Base-by-base conservation (phyloP, 2,888 invertebrate species). In the Malacosoma neustria region DNA sequence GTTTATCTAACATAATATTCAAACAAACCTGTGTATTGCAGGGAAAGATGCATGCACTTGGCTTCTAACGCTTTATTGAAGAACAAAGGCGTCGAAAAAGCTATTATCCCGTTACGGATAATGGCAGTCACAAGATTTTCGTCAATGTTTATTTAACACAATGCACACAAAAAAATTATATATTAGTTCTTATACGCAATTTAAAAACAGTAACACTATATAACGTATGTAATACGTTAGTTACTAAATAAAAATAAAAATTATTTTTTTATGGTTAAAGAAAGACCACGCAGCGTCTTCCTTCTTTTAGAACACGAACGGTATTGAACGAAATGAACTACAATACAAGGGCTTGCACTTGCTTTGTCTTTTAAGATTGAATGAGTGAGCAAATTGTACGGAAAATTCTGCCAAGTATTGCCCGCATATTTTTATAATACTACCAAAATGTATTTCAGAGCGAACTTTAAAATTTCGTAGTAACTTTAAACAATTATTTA, bases 1-100 rank as follows among this genome's bases (percentile, higher is more conserved):
- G 35, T 46, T 42, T 37, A 37, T 11, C 12, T 22, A 37, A 36
- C 29, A 37, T 40, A 30, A 32, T 33, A 14, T 13, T 22, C 5
- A 32, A 46, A 73, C 81, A 65, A 55, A 87, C 86, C 86, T 86
- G 84, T 65, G 80, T 84, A 80, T 79, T 84, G 82, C 86, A 81
- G 72, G 70, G 75, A 77, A 81, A 87, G 86, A 87, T 87, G 81
- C 87, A 87, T 87, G 85, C 87, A 87, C 87, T 85, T 85, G 76
- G 82, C 82, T 86, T 84, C 73, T 55, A 67, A 75, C 74, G 82
- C 86, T 85, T 79, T 73, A 73, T 67, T 60, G 42, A 51, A 58
- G 66, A 82, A 85, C 82, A 85, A 85, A 82, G 80, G 75, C 70
- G 70, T 62, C 71, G 66, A 79, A 80, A 74, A 72, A 74, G 80